A percentile compares a stretch with the other conserved stretches of the same genome.
Conservation (phyloP, 2,797 vertebrate species). For the Podarcis lilfordi region DNA sequence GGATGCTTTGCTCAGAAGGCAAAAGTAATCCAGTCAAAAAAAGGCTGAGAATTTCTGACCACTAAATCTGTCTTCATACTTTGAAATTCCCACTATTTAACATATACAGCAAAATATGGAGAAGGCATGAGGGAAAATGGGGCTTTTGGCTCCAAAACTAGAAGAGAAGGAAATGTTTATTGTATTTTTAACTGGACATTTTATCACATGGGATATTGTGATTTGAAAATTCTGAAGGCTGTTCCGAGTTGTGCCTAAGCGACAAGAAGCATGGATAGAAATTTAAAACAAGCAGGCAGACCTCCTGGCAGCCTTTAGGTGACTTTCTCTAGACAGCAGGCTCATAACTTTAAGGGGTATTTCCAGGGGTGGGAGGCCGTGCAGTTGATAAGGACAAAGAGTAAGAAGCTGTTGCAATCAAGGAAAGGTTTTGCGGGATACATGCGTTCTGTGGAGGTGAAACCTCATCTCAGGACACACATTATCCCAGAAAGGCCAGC, state of each 20-base stretch:
- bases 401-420: background rate
- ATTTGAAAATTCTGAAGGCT: background rate
- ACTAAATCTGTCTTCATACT: background rate
- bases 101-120: no score
- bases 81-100: background rate
- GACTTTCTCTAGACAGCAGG: background rate
- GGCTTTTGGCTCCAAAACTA: background rate
- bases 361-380: background rate
- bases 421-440: background rate
- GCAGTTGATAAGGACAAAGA: background rate
- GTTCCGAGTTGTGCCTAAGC: background rate
- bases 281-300: background rate
- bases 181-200: background rate
- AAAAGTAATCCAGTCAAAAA: background rate
- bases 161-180: background rate
- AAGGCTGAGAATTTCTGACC: background rate
- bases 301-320: background rate
- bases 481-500: background rate
- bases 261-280: background rate
- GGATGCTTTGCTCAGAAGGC: background rate
- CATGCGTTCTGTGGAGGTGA: background rate
- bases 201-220: background rate
- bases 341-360: no score
- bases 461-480: background rate
- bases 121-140: background rate